phyloP scores from a whole-genome alignment of 2,888 invertebrate genomes.

The Abrostola tripartita region DNA sequence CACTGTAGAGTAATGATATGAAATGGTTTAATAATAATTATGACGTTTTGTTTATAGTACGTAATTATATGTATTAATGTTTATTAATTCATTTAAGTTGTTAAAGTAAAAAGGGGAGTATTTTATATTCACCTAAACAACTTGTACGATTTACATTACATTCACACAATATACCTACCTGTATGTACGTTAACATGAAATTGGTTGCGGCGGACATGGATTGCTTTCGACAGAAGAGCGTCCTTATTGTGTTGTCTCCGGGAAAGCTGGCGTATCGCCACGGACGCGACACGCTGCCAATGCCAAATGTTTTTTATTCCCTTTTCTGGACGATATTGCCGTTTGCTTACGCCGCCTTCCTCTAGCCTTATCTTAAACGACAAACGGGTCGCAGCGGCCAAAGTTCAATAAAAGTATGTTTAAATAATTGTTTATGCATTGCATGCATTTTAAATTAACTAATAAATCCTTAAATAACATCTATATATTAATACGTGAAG shows the following conservation, averaged over 20 bases:
- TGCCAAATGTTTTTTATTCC: slow-evolving; percentile 78
- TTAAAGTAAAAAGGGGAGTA: not conserved
- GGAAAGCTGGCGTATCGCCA: slow-evolving; percentile 79
- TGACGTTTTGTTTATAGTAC: too few species aligned
- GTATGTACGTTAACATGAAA: slow-evolving; percentile 60
- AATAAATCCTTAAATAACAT: not conserved
- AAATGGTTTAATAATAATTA: too few species aligned
- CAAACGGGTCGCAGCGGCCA: slow-evolving; percentile 34
- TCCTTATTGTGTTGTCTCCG: slow-evolving; percentile 84
- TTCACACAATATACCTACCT: slow-evolving; percentile 33
- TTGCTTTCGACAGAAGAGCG: slow-evolving; percentile 79
- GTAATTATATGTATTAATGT: too few species aligned
- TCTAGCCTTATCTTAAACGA: slow-evolving; percentile 63
- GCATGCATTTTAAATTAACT: not conserved
- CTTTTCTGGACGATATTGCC: slow-evolving; percentile 76
- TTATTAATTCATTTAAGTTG: too few species aligned
- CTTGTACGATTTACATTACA: slow-evolving; percentile 21
- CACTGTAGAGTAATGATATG: too few species aligned
- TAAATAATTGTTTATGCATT: slow-evolving; percentile 8
- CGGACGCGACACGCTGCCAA: slow-evolving; percentile 66
- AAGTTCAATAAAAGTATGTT: slow-evolving; percentile 29
- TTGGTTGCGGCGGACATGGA: slow-evolving; percentile 78
- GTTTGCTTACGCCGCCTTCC: slow-evolving; percentile 71
- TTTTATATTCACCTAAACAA: slow-evolving; percentile 8
- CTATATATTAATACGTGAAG: too few species aligned